These are phyloP conservation scores for Rutilus rutilus DNA, from an alignment of 2,113 vertebrate genomes.

Conservation along the genomic window DNA sequence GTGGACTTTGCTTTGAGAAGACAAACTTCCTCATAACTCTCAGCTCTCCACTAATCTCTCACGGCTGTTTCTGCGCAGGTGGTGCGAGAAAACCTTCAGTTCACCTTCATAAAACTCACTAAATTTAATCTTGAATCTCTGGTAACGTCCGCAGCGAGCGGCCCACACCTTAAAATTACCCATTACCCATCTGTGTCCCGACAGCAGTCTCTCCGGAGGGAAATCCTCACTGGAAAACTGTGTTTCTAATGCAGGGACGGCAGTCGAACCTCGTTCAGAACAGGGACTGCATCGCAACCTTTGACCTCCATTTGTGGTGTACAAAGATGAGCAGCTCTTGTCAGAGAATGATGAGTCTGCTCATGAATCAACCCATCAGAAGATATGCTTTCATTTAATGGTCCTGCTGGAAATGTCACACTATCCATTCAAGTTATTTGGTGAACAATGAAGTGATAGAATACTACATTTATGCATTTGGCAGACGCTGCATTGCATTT, in stretches of 20 bases:
- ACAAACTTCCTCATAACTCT: neutral
- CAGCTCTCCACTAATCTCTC: neutral
- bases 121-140: constrained; percentile 42
- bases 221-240: too few relatives aligned
- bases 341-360: neutral
- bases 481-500: too few relatives aligned
- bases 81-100: constrained; percentile 12
- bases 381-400: neutral
- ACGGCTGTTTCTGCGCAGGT: constrained; percentile 20
- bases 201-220: neutral
- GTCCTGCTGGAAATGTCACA: neutral
- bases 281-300: too few relatives aligned
- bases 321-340: too few relatives aligned
- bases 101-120: constrained; percentile 16
- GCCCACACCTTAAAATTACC: constrained; percentile 32
- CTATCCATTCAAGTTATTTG: neutral
- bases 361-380: neutral
- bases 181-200: constrained; percentile 48
- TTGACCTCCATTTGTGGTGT: too few relatives aligned
- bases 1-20: neutral
- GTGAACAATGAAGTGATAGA: neutral
- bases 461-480: neutral
- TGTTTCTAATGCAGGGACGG: too few relatives aligned
- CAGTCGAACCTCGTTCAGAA: too few relatives aligned
- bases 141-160: constrained; percentile 1